Evolutionary conservation across 2,888 invertebrate species (phyloP).

Genomic region (Laothoe populi): DNA sequence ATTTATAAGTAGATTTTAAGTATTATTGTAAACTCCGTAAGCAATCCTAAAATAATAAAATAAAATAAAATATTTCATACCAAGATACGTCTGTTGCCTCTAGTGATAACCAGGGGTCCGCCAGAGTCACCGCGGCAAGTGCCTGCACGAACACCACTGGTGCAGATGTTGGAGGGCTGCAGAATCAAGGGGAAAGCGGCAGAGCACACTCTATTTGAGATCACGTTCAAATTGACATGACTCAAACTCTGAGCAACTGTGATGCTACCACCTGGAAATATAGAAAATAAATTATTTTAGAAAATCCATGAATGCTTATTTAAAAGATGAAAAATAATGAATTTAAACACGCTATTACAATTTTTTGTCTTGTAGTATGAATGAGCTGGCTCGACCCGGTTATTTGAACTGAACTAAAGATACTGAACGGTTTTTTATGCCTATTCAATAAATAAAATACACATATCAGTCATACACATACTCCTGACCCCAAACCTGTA

Average conservation of each 20-base stretch:
- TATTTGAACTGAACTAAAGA: no score
- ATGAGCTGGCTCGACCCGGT: no score
- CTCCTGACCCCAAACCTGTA: no score
- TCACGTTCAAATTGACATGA: slow-evolving; percentile 48
- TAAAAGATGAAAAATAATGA: no score
- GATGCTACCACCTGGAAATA: slow-evolving; percentile 41
- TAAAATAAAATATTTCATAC: slow-evolving; percentile 10
- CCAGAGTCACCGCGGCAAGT: slow-evolving; percentile 62
- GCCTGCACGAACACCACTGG: slow-evolving; percentile 49
- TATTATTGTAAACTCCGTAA: no score
- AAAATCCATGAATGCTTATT: not conserved
- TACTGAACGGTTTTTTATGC: no score
- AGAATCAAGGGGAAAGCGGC: slow-evolving; percentile 46
- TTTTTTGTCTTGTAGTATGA: no score
- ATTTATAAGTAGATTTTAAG: no score
- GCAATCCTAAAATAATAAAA: no score
- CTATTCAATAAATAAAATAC: no score
- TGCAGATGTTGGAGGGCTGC: slow-evolving; percentile 53
- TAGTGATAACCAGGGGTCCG: slow-evolving; percentile 52
- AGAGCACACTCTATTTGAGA: slow-evolving; percentile 48
- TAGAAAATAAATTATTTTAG: slow-evolving; percentile 28
- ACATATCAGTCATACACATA: no score
- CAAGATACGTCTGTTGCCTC: slow-evolving; percentile 43
- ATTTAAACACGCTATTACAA: no score
- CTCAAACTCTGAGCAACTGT: slow-evolving; percentile 42